phyloP scores from a whole-genome alignment of 2,113 vertebrate genomes.

The Cinclus cinclus region DNA sequence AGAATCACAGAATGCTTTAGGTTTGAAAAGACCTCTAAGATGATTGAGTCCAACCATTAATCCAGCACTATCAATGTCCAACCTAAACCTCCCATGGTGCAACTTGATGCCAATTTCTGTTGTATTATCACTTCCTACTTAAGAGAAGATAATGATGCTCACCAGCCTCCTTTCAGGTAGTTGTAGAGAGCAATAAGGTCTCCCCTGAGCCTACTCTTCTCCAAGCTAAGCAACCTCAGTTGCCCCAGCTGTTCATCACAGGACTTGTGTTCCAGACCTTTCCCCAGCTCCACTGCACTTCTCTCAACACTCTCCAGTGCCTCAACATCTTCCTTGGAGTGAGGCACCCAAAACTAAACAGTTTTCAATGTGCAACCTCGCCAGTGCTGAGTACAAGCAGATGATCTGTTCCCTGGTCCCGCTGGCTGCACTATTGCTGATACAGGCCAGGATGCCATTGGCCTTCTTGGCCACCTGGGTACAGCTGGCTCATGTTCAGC shows the following conservation, averaged over 20 bases:
- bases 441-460: background rate
- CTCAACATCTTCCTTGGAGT: background rate
- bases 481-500: background rate
- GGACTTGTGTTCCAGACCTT: background rate
- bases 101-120: background rate
- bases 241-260: background rate
- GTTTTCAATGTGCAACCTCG: fast-evolving
- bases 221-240: background rate
- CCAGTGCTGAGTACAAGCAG: background rate
- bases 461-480: background rate
- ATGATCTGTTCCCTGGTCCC: background rate
- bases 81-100: background rate
- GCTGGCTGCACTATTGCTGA: background rate
- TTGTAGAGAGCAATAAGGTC: background rate
- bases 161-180: background rate
- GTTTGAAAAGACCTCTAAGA: background rate
- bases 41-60: background rate
- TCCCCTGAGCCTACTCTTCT: background rate
- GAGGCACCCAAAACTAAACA: background rate
- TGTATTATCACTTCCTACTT: background rate
- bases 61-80: background rate
- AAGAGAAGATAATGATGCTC: background rate
- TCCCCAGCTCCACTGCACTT: background rate
- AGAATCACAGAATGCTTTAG: background rate
- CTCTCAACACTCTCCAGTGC: background rate